Conservation (phyloP, 2,113 vertebrate species). For the Oryctolagus cuniculus region DNA sequence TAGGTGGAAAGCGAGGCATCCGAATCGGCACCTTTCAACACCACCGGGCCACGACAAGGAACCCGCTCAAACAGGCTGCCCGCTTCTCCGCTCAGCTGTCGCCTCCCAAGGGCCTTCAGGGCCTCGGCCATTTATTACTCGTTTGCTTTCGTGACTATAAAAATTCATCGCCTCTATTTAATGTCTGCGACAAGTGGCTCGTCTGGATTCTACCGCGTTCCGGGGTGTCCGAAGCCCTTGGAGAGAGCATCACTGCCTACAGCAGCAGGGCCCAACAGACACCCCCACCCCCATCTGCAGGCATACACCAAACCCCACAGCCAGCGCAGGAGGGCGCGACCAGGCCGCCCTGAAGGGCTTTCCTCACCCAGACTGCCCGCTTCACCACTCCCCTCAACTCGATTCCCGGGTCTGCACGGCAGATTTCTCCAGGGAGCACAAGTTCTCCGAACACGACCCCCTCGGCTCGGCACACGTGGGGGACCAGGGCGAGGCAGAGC, state of each 20-base stretch:
- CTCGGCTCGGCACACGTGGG: background rate
- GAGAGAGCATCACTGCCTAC: background rate
- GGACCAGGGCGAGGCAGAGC: background rate
- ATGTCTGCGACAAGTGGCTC: slow-evolving; percentile 10
- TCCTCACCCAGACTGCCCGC: background rate
- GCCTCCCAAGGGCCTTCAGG: background rate
- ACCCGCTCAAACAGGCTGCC: background rate
- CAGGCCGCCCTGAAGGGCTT: background rate
- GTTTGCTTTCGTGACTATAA: background rate
- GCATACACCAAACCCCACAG: background rate
- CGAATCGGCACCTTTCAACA: slow-evolving; percentile 44
- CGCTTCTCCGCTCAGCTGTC: background rate
- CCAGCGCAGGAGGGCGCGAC: background rate
- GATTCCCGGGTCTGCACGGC: background rate
- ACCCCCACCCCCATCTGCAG: background rate
- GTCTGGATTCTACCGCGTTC: background rate
- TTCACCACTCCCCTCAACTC: background rate
- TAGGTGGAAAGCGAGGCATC: slow-evolving; percentile 19
- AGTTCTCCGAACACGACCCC: background rate
- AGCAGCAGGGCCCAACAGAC: slow-evolving; percentile 23
- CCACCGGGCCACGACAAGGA: background rate
- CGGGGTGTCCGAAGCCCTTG: slow-evolving; percentile 1
- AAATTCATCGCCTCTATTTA: background rate
- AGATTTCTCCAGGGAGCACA: background rate
- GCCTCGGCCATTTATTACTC: background rate